Evolutionary conservation across 2,797 vertebrate genomes (phyloP), one percentile per base, ranked within the genome.

Genomic region (Hipposideros larvatus): DNA sequence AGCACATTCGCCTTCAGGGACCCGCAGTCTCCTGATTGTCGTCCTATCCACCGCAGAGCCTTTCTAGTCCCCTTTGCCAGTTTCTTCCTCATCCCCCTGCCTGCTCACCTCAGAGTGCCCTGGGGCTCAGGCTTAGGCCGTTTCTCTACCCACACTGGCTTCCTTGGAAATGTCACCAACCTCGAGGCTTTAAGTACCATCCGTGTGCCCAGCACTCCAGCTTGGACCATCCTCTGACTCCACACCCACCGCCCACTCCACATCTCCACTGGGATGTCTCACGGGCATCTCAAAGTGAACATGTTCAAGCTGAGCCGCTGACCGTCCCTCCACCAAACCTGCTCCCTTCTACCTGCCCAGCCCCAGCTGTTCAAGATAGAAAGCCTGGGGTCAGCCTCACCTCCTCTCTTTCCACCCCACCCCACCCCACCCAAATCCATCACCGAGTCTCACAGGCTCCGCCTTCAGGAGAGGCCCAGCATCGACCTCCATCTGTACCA

Each of bases 241-340:
- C 5, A 14, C 1, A 11, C 0, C 13, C 21, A 0, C 34, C 7
- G 1, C 10, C 2, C 0, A 15, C 6, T 21, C 43, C 37, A 19
- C 3, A 0, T n/a, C 18, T 14, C 51, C n/a, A 1, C 22, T 7
- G 4, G 22, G 37, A 22, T 19, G 7, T 37, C 66, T 26, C 15
- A 0, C 1, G 22, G 66, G 59, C 2, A 1, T 18, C 18, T 16
- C 34, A 2, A 31, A 31, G 31, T 10, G 43, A 10, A 21, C 84
- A 5, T 0, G 11, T 43, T 34, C 34, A 28, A 61, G 37, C 19
- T n/a, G 24, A 77, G 26, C 18, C 66, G 41, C 61, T 10, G 11
- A 0, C 2, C 1, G 1, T 43, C 61, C 37, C 41, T 37, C 22
- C 61, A 15, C 8, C 16, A 37, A 18, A 34, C 24, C 15, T 0